Evolutionary conservation across 2,797 vertebrate species (phyloP).

Genomic region (Clarias pachynema): DNA sequence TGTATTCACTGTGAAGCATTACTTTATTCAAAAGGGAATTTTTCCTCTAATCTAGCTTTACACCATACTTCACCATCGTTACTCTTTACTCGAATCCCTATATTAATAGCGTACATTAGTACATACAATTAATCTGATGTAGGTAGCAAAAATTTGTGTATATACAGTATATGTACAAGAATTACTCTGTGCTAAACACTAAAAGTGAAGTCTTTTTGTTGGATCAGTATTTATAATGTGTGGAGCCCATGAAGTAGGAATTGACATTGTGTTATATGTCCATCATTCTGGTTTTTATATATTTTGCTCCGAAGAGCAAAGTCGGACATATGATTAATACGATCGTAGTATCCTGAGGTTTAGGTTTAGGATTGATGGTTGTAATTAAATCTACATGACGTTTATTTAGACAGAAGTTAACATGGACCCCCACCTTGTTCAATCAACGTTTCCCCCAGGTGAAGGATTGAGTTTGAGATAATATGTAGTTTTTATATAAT

Average conservation of each 20-base stretch:
- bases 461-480: neutral
- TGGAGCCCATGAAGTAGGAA: neutral
- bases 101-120: neutral
- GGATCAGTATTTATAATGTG: conserved; percentile 31
- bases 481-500: neutral
- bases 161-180: neutral
- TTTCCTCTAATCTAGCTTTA: neutral
- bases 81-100: neutral
- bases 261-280: neutral
- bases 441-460: neutral
- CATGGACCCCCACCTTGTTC: neutral
- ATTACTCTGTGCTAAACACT: conserved; percentile 3
- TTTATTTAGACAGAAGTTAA: too few species aligned
- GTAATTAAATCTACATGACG: neutral
- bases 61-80: neutral
- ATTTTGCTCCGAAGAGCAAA: neutral
- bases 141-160: conserved; percentile 9
- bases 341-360: too few species aligned
- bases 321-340: neutral
- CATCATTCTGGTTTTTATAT: neutral
- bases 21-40: neutral
- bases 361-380: neutral
- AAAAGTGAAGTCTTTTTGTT: neutral
- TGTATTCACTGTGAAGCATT: neutral
- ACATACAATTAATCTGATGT: neutral